Conservation (phyloP, 2,113 vertebrate genomes). For the Excalfactoria chinensis region DNA sequence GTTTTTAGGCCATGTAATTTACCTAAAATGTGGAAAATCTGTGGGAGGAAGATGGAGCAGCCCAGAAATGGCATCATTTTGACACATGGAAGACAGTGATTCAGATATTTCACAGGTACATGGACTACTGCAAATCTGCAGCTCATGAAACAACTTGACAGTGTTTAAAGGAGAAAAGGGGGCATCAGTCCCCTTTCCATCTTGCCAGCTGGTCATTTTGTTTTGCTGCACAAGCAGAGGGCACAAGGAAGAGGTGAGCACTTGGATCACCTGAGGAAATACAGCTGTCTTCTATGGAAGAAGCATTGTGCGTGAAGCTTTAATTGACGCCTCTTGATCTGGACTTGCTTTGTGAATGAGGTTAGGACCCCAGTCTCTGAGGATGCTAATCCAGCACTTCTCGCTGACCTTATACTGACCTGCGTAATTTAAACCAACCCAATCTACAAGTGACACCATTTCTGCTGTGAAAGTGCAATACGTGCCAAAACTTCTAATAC, state of each 20-base stretch:
- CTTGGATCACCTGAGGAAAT: neutral
- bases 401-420: slow-evolving; percentile 13
- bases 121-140: slow-evolving; percentile 29
- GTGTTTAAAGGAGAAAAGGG: slow-evolving; percentile 7
- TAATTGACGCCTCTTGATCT: neutral
- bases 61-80: slow-evolving; percentile 53
- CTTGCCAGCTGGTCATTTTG: neutral
- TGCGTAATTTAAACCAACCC: neutral
- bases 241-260: neutral
- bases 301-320: neutral
- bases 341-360: slow-evolving; percentile 4
- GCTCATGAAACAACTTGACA: slow-evolving; percentile 1
- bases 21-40: neutral
- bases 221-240: neutral
- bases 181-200: neutral
- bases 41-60: slow-evolving; percentile 53
- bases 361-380: neutral
- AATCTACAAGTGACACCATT: neutral
- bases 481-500: slow-evolving; percentile 15
- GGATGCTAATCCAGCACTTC: slow-evolving; percentile 37
- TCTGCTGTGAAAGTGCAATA: slow-evolving; percentile 39
- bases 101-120: slow-evolving; percentile 68
- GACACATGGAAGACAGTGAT: slow-evolving; percentile 60
- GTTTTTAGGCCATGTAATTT: slow-evolving; percentile 55
- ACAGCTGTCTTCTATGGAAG: neutral